Evolutionary conservation across 1,140 invertebrate species (phyloP), one percentile per base, ranked within the genome.

Genomic region (Papilio aristodemus): DNA sequence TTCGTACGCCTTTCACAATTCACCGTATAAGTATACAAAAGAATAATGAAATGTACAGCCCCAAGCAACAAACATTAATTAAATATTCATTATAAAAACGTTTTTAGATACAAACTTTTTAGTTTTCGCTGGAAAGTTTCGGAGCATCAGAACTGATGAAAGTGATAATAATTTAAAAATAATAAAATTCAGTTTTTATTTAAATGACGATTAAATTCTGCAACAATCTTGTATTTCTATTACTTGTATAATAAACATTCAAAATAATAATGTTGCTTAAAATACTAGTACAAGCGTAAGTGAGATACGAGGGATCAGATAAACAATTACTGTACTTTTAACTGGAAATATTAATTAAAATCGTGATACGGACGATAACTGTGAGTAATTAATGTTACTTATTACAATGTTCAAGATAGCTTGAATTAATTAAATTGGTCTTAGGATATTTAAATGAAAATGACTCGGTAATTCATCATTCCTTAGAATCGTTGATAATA

Each of bases 391-490:
- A 62, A 38, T 14, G 59, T 62, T 36, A 25, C 19, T 6, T 54
- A 9, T 54, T 11, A 54, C 10, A 54, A 11, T 22, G n/a, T 27
- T 32, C 57, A 59, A 59, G 57, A 59, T 59, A 59, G 59, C 59
- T 62, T 62, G 14, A 62, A 37, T 62, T 37, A 39, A 62, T 62
- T 39, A 62, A 39, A 62, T 62, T 3, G 8, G 32, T 62, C 32
- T 36, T 62, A 38, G 9, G 17, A 54, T 37, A 62, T 39, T 62
- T 62, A 22, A 62, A 37, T 62, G 59, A 38, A 62, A 62, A 38
- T 38, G 36, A 62, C 59, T 62, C 36, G 59, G 59, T 62, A 62
- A 62, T 62, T 62, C 59, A 62, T 62, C 59, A 62, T 62, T 62
- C 32, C 59, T 62, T 37, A 38, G 59, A 62, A 62, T 10, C 32